Base-by-base conservation (phyloP, 2,113 vertebrate species). In the Siniperca chuatsi region DNA sequence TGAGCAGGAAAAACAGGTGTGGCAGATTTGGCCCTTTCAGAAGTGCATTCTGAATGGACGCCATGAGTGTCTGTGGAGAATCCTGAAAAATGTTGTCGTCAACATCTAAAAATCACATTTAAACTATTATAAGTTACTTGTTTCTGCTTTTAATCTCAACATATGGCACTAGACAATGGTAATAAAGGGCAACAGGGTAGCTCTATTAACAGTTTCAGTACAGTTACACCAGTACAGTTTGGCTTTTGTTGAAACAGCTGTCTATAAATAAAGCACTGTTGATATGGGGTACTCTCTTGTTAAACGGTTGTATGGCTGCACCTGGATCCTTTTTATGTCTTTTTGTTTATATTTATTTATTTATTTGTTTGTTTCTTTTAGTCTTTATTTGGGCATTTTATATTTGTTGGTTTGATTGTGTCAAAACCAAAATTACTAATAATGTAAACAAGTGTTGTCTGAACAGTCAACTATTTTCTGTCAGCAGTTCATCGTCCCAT, bases 1-100 rank as follows among this genome's bases (percentile, higher is more conserved):
- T 13, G 78, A 84, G 87, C 64, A 52, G 58, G 72, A 70, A 35
- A 29, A 79, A 58, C 76, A 83, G 83, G 82, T 62, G 78, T 46
- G 74, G 61, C 35, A 54, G 73, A 83, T 78, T 76, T 79, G 67
- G 67, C 2, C 12, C 37, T 16, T 57, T 70, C 6, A 23, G 13
- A 62, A 75, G 54, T 15, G 62, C 20, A 75, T 54, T 55, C 54
- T 60, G 25, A 60, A 52, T 18, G 10, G 48, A 82, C 65, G 58
- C 58, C 71, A 33, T 50, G 48, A 25, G 55, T 72, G 40, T 64
- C 65, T 75, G 29, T 40, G 57, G 70, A 68, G 55, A 58, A 78
- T 46, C 37, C 65, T 11, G 55, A 18, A 62, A 60, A 57, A 77
- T 62, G 44, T 40, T 78, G 64, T 35, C 3, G n/a, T 68, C n/a